Percentiles rank a stretch among this genome's conserved stretches.
These are phyloP conservation scores for Threskiornis aethiopicus DNA, from an alignment of 2,797 vertebrate genomes.

Conservation along the genomic window DNA sequence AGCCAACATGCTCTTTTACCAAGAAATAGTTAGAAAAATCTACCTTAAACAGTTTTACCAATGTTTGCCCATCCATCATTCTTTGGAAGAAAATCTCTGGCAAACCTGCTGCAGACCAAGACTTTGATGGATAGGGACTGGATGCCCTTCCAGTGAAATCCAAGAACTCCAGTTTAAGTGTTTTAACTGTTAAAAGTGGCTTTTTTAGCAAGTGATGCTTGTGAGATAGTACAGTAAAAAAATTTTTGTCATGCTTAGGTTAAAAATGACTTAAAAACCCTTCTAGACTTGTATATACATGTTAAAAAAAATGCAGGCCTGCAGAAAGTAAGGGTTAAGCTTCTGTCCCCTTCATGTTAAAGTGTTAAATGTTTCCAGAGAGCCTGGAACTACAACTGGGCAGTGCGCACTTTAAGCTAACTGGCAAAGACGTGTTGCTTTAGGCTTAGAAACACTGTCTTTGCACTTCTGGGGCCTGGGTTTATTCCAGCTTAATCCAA, in stretches of 20 bases:
- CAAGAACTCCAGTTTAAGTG: neutral
- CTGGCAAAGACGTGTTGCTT: constrained; percentile 63
- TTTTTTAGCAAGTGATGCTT: neutral
- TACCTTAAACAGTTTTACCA: neutral
- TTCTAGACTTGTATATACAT: neutral
- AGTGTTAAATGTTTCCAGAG: constrained; percentile 38
- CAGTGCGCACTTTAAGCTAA: constrained; percentile 10
- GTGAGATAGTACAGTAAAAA: neutral
- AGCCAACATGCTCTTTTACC: neutral
- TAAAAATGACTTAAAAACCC: neutral
- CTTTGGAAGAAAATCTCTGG: neutral
- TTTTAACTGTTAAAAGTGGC: constrained; percentile 3
- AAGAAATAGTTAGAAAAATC: neutral
- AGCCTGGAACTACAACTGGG: constrained; percentile 29
- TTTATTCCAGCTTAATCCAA: constrained; percentile 60
- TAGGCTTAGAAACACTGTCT: constrained; percentile 31
- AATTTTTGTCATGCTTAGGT: neutral
- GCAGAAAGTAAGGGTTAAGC: neutral
- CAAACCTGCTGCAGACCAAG: neutral
- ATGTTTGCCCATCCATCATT: neutral
- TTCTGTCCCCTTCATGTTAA: neutral
- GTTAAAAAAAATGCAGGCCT: neutral
- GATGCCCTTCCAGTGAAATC: constrained; percentile 31
- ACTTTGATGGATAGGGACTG: constrained; percentile 15
- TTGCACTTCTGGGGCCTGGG: constrained; percentile 48